Conservation (phyloP, 2,113 vertebrate genomes). For the Circaetus gallicus region DNA sequence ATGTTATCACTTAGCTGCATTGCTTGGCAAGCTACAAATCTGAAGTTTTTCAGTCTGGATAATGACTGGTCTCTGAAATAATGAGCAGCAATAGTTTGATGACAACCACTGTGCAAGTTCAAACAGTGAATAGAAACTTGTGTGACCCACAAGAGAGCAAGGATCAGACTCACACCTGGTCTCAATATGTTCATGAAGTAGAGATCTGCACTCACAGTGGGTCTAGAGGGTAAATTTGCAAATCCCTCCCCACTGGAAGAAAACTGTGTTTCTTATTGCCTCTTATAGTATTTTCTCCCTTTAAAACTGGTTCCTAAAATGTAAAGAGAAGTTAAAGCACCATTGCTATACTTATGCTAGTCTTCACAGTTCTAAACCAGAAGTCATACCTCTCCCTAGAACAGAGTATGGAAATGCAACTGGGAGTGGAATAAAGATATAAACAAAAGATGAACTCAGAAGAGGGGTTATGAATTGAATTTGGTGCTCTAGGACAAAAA, state of each 20-base stretch:
- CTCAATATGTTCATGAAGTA: background rate
- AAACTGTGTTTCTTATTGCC: background rate
- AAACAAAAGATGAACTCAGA: background rate
- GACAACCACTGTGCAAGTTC: background rate
- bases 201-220: background rate
- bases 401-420: background rate
- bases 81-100: background rate
- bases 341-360: background rate
- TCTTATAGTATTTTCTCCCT: background rate
- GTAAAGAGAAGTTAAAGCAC: background rate
- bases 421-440: background rate
- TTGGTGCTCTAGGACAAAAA: background rate
- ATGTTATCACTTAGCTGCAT: background rate
- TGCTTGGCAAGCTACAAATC: background rate
- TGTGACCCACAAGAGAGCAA: background rate
- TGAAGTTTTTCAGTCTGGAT: background rate
- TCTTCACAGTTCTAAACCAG: background rate
- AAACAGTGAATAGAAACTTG: background rate
- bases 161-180: constrained; percentile 1
- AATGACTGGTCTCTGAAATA: constrained; percentile 2
- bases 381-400: background rate
- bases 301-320: background rate
- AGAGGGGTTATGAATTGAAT: background rate
- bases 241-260: background rate
- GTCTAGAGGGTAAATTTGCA: background rate